Evolutionary conservation across 2,113 vertebrate genomes (phyloP), one percentile per base, ranked within the genome.

Genomic region (Orthochromis malagaraziensis): DNA sequence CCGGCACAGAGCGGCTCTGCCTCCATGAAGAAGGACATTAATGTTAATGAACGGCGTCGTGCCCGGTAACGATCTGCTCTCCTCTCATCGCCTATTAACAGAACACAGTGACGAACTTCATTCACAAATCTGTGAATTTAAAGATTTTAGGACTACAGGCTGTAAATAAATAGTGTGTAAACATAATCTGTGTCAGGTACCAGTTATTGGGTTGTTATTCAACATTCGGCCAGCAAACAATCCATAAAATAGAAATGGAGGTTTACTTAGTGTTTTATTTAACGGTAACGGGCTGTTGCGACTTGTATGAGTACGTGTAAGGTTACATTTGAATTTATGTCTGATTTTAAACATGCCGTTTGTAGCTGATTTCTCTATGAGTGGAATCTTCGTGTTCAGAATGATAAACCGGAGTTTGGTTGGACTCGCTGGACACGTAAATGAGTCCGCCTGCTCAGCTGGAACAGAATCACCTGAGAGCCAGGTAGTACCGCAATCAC

Each of bases 131-230:
- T 7, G 13, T 1, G 1, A 10, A 75, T 1, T 89, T 26, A 65
- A 84, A 0, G 4, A 80, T 49, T 10, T 29, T 2, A 2, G 42
- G 9, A 10, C 3, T 26, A 0, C 1, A 9, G 1, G 0, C 1
- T 1, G 31, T 2, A 42, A 42, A 3, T 2, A 2, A 8, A 17
- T 16, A 35, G 2, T 4, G 31, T 82, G 33, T 16, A 19, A 47
- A 47, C 24, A 29, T 17, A 19, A 47, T 29, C 9, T 19, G 14
- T 47, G 24, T 19, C 42, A 19, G 14, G 6, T 75, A 26, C 24
- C 2, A 29, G 24, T 17, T 47, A 7, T 47, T 11, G 3, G 24
- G 3, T 47, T 47, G 40, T 29, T 75, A 5, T 75, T 47, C 24
- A 2, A 47, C 14, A 19, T 75, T 47, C 70, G 70, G 42, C 40